Base-by-base conservation (phyloP, 2,113 vertebrate genomes). In the Bujurquina vittata region DNA sequence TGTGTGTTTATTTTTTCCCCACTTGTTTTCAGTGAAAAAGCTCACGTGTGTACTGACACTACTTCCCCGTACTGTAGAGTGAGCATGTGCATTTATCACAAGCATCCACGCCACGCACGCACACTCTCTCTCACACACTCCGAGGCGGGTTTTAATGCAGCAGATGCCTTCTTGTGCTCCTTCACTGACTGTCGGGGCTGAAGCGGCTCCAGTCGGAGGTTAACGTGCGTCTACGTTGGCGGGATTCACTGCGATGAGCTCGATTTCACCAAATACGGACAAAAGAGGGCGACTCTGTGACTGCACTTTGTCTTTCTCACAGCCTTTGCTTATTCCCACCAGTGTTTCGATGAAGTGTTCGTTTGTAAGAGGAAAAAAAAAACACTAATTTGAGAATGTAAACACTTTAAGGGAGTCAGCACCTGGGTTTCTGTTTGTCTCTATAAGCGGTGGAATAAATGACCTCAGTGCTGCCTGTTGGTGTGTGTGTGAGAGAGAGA, bases 351-450 rank as follows among this genome's bases (percentile, higher is more conserved):
- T 31, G 26, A 57, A 57, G 63, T 80, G 54, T 14, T n/a, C 29
- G 4, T 75, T 61, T 76, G 60, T 69, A 58, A 74, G 37, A 83
- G 75, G 33, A 22, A 2, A 40, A 23, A 4, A 12, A 58, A 43
- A 60, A 63, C 57, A 49, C 76, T 84, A 80, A 69, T 80, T 80
- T 18, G 26, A 87, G 85, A 89, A 88, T 87, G 88, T 92, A 84
- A 80, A 49, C 55, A 49, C 49, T 59, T 77, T 6, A 20, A 59
- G 46, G 58, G 29, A 56, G 61, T 29, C 54, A 15, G 67, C 62
- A 69, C 58, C 69, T 63, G 35, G 61, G 52, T 65, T 79, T 63
- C 29, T 49, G 73, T 35, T 75, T 29, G 75, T 82, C 11, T 35
- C 6, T 37, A 26, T 55, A 3, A 65, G 35, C 4, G 1, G 29